phyloP scores from a whole-genome alignment of 2,113 vertebrate genomes.

The Budorcas taxicolor region DNA sequence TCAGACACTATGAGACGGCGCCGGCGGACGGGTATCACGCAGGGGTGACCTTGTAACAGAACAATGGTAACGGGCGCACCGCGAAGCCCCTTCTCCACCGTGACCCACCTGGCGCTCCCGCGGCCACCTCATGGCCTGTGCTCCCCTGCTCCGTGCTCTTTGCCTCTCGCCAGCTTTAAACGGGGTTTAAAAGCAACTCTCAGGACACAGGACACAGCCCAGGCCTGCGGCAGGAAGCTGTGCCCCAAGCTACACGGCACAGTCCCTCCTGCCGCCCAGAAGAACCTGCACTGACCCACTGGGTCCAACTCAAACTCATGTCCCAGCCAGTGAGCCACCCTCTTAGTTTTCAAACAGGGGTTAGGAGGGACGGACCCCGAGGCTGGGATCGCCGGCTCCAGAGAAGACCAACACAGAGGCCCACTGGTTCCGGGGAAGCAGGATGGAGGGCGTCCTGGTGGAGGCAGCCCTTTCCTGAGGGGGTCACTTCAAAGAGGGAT shows the following conservation, averaged over 20 bases:
- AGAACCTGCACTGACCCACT: background rate
- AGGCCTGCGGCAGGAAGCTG: background rate
- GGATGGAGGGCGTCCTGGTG: accelerated
- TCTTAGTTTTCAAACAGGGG: background rate
- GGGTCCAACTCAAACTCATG: accelerated
- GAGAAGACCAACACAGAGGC: no score
- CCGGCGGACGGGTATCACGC: accelerated
- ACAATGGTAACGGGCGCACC: accelerated
- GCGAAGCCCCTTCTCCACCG: accelerated
- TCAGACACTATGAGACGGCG: accelerated
- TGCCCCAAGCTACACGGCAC: accelerated
- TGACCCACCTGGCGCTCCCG: background rate
- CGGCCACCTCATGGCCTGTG: accelerated
- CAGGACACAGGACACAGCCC: background rate
- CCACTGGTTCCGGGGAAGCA: accelerated
- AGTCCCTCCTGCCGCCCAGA: accelerated
- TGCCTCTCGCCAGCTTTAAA: background rate
- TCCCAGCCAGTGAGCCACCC: accelerated
- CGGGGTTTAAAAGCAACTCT: accelerated
- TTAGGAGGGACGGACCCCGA: accelerated
- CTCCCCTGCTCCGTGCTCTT: accelerated
- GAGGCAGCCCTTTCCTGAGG: accelerated
- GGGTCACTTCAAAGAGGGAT: background rate
- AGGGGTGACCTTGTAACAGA: accelerated
- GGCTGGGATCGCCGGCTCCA: accelerated